Evolutionary conservation across 2,888 invertebrate genomes (phyloP), one percentile per base, ranked within the genome.

Genomic region (Leucophenga montana): DNA sequence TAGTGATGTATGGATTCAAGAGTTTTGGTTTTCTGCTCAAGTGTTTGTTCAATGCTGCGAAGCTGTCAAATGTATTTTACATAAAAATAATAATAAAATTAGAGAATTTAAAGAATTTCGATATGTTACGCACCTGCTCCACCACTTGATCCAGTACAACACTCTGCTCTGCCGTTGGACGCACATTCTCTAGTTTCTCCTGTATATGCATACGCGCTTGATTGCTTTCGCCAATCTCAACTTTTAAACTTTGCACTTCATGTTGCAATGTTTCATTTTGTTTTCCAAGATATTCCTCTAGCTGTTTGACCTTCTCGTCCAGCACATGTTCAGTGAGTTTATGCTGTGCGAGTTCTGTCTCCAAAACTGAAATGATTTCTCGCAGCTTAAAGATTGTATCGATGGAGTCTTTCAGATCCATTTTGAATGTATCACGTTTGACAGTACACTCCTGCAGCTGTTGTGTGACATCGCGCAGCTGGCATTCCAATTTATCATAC

Each of bases 401-500:
- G 39, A 93, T 91, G 0, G 94, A 92, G n/a, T 92, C 92, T 86
- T 94, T 92, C 1, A 95, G 88, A 75, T 95, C 95, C 0, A 90
- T 89, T 86, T 96, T 94, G 0, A 93, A 88, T 67, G 92, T 91
- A 1, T 91, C 91, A 77, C 92, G 92, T 73, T 92, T 91, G 0
- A 90, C 87, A 77, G 93, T 92, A 1, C 92, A 88, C 9, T 92
- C 93, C 1, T 89, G 85, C 73, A 94, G 91, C 66, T 92, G 89
- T 74, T 91, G 90, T 61, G 91, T 91, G 88, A 93, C 91, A 72
- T 95, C 94, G 39, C 92, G 92, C 61, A 95, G 90, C 88, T 96
- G 95, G 1, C 91, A 89, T 88, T 95, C 95, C 75, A 96, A 89
- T 67, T 93, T 93, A 84, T 95, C 95, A 66, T 95, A 93, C 96